Percentiles rank a stretch among this genome's conserved stretches.
Evolutionary conservation across 2,888 invertebrate genomes (phyloP).

Genomic region (Drosophila rubida): DNA sequence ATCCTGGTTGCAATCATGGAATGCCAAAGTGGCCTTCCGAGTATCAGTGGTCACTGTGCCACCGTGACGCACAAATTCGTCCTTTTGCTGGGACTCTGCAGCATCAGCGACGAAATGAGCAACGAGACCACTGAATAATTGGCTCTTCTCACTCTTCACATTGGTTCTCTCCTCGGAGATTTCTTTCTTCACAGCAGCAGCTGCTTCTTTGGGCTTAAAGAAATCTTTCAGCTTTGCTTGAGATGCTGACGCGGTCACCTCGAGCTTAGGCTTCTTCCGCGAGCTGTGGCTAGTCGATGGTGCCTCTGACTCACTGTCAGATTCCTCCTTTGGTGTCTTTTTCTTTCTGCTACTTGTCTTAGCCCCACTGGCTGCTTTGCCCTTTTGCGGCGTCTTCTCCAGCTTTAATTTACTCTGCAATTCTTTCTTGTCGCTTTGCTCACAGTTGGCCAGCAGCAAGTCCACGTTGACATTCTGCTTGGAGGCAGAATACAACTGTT

Average conservation of each 20-base stretch:
- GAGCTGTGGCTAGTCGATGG: constrained; percentile 12
- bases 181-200: background rate
- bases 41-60: constrained; percentile 70
- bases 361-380: background rate
- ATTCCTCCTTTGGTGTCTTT: constrained; percentile 22
- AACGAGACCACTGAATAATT: constrained; percentile 65
- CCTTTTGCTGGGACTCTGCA: constrained; percentile 23
- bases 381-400: constrained; percentile 67
- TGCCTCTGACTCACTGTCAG: constrained; percentile 37
- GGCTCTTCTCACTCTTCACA: constrained; percentile 24
- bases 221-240: constrained; percentile 53
- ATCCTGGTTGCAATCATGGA: constrained; percentile 46
- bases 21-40: constrained; percentile 71
- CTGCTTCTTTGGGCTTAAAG: constrained; percentile 48
- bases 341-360: constrained; percentile 49
- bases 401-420: constrained; percentile 61
- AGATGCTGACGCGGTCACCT: constrained; percentile 5
- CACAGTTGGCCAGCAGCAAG: constrained; percentile 75
- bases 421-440: constrained; percentile 32
- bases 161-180: background rate
- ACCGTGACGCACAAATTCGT: constrained; percentile 68
- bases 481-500: constrained; percentile 89
- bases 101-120: constrained; percentile 63
- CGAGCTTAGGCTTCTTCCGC: constrained; percentile 46
- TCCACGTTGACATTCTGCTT: constrained; percentile 85